Base-by-base conservation (phyloP, 2,797 vertebrate genomes). In the Cirrhinus mrigala region DNA sequence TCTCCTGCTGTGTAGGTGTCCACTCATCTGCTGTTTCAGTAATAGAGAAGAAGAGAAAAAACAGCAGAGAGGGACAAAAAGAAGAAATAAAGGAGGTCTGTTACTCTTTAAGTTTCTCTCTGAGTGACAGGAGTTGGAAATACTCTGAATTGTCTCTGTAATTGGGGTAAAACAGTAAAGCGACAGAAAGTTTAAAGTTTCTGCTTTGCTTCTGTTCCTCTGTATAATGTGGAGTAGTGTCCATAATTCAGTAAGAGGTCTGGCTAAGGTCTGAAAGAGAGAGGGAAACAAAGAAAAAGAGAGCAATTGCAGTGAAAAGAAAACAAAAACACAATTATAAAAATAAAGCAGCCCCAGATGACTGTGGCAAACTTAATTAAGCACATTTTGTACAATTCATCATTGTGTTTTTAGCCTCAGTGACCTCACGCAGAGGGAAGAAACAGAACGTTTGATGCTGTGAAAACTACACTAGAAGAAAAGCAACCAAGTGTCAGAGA, bases 291-390 rank as follows among this genome's bases (percentile, higher is more conserved):
- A 74, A 83, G 85, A 91, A 87, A 76, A 81, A 8, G 16, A 69
- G 56, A 66, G 75, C 46, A 24, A 80, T 66, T 66, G 44, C 18
- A 48, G 88, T 88, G 24, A 48, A 46, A 69, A 81, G 11, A 52
- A 58, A 78, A 89, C 85, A 91, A 90, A 89, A 92, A 89, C 85
- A 87, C 75, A 89, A 88, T 87, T 90, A 22, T 33, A n/a, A 46
- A 80, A 74, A 64, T 66, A 54, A 54, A 64, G 10, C 9, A 14
- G 40, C 10, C 7, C 29, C 22, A 24, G 24, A 86, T 71, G 64
- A n/a, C 69, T 48, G 22, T 18, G 46, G 27, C 54, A 50, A 46
- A 56, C 37, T 86, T 70, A 40, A 78, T 71, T 60, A 76, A 79
- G 54, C 29, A 4, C 16, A 70, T 79, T 84, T 81, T 68, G 54